Evolutionary conservation across 2,888 invertebrate genomes (phyloP), one percentile per base, ranked within the genome.

Genomic region (Metopia argyrocephala): DNA sequence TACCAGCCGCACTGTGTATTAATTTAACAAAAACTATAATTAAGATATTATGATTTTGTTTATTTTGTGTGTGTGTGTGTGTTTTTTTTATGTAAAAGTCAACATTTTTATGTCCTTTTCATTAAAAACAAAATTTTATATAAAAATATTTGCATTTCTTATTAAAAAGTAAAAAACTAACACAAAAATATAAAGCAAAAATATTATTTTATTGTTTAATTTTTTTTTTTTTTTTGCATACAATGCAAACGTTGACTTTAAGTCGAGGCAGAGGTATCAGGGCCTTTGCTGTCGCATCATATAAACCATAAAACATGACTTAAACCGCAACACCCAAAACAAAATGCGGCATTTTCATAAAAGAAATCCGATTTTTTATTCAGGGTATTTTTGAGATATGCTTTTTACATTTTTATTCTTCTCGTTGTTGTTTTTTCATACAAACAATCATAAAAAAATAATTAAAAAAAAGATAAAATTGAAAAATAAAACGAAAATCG

Each of bases 301-400:
- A 21, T 27, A 73, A 56, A 54, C 7, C 46, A 46, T 48, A 31
- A 65, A 64, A 57, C 23, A 73, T 64, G 62, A 28, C 54, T 54
- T 64, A 46, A 64, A 45, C 54, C 54, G 31, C 38, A 73, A 64
- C 62, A 64, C 46, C 23, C 64, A 64, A 38, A 38, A 38, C 38
- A 38, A 73, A 73, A 64, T 46, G 71, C 73, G 48, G 56, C 20
- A 18, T 21, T 54, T 57, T 28, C 27, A 56, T 25, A 6, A 61
- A 52, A 71, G 38, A 71, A 25, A 27, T 52, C 38, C 5, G 5
- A 12, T 15, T 70, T 38, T 45, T 38, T 61, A 9, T 31, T 31
- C 9, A 38, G 15, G 15, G 2, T 38, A 9, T 23, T n/a, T 31
- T 50, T 38, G 38, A 38, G n/a, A 18, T 56, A 38, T 59, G 31